phyloP scores from a whole-genome alignment of 2,888 invertebrate genomes.

The Hipparchia sbordonii region DNA sequence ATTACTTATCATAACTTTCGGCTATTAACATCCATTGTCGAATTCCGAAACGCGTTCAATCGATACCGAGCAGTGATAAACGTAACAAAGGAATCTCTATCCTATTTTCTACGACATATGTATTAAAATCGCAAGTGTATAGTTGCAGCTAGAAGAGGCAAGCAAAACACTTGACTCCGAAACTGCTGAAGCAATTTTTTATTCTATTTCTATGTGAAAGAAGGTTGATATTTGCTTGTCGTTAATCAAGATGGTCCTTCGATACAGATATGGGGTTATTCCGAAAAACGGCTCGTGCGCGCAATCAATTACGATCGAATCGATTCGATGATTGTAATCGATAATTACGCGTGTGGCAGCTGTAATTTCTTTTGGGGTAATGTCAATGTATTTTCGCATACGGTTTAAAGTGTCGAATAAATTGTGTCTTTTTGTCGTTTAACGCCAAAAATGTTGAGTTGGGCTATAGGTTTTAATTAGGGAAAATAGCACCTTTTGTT shows the following conservation, averaged over 20 bases:
- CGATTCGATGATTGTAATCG: slow-evolving; percentile 74
- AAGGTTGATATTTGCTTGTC: slow-evolving; percentile 21
- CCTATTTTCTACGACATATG: neutral
- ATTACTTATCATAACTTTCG: slow-evolving; percentile 61
- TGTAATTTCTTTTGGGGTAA: slow-evolving; percentile 57
- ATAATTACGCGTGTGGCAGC: slow-evolving; percentile 69
- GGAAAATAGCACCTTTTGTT: slow-evolving; percentile 61
- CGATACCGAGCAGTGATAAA: slow-evolving; percentile 28
- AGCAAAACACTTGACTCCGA: neutral
- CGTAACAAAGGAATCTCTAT: slow-evolving; percentile 22
- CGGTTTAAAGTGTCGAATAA: slow-evolving; percentile 37
- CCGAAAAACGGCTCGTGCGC: slow-evolving; percentile 58
- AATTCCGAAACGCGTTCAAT: slow-evolving; percentile 38
- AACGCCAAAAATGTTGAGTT: slow-evolving; percentile 21
- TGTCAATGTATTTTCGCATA: slow-evolving; percentile 42
- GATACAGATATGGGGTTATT: slow-evolving; percentile 32
- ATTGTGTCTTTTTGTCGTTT: slow-evolving; percentile 23
- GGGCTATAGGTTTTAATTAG: slow-evolving; percentile 22
- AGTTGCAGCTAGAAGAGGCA: neutral
- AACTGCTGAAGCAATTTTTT: slow-evolving; percentile 12
- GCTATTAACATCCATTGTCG: slow-evolving; percentile 57
- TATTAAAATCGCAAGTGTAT: slow-evolving; percentile 22
- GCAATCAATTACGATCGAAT: slow-evolving; percentile 71
- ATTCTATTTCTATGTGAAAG: neutral
- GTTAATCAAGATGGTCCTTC: slow-evolving; percentile 22